These are phyloP conservation scores for Lasioglossum marginatum DNA, from an alignment of 2,888 invertebrate species.

Conservation along the genomic window DNA sequence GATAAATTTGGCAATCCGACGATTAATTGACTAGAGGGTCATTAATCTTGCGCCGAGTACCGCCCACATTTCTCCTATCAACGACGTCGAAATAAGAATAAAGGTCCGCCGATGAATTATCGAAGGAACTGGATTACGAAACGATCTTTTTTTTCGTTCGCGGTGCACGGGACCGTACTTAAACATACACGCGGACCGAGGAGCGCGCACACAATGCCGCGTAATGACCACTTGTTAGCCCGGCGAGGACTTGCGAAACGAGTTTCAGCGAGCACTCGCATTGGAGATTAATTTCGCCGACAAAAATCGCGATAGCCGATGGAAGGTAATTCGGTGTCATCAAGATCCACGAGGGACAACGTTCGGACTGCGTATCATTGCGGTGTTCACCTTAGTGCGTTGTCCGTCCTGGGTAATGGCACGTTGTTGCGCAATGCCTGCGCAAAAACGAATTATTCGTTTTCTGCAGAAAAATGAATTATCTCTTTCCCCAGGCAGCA, in stretches of 20 bases:
- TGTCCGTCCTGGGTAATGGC: not conserved
- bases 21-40: not conserved
- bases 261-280: slow-evolving; percentile 4
- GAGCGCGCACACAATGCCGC: slow-evolving; percentile 20
- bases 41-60: not conserved
- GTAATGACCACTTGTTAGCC: slow-evolving; percentile 35
- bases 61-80: not conserved
- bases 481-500: not conserved
- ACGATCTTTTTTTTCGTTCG: slow-evolving; percentile 19
- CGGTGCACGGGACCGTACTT: not conserved
- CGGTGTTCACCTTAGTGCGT: not conserved
- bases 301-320: slow-evolving; percentile 11
- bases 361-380: not conserved
- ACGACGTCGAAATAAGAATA: too few species aligned
- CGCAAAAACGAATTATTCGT: not conserved
- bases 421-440: not conserved
- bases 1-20: not conserved
- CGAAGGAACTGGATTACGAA: slow-evolving; percentile 6
- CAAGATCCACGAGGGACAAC: not conserved
- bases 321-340: slow-evolving; percentile 4
- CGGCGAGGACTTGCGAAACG: slow-evolving; percentile 38
- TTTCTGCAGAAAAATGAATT: too few species aligned
- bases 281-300: slow-evolving; percentile 36
- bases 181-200: not conserved
- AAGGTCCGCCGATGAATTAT: not conserved